Evolutionary conservation across 2,888 invertebrate genomes (phyloP).

Genomic region (Eurytoma californica): DNA sequence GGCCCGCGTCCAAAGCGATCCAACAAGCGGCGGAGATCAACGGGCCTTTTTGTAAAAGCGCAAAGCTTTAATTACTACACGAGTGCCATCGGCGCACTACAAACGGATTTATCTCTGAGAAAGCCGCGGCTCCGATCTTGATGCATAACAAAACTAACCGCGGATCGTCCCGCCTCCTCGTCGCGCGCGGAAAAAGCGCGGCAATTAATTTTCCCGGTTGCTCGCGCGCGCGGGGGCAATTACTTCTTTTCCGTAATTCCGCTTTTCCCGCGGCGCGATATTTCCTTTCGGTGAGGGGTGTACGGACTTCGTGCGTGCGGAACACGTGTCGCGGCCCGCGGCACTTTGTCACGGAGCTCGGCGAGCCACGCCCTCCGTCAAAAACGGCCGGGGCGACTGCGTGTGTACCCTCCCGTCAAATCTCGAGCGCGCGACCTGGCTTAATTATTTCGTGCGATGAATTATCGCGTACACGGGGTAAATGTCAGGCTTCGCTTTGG

Average conservation of each 20-base stretch:
- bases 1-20: no score
- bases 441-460: conserved; percentile 40
- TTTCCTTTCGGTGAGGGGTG: conserved; percentile 9
- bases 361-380: conserved; percentile 62
- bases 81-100: no score
- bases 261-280: conserved; percentile 4
- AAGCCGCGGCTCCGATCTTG: no score
- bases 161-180: no score
- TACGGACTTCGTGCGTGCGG: conserved; percentile 55
- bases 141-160: no score
- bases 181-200: no score
- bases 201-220: no score
- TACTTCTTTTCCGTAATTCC: conserved; percentile 1
- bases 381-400: conserved; percentile 43
- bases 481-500: background rate
- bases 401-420: conserved; percentile 54
- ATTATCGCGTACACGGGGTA: conserved; percentile 15
- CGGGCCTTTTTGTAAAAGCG: no score
- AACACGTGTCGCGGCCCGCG: conserved; percentile 62
- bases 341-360: conserved; percentile 64
- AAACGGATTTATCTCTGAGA: background rate
- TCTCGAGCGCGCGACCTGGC: conserved; percentile 8
- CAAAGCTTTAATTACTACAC: no score
- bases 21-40: no score
- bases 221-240: no score